Evolutionary conservation across 1,140 invertebrate species (phyloP).

Genomic region (Macrocentrus cingulum): DNA sequence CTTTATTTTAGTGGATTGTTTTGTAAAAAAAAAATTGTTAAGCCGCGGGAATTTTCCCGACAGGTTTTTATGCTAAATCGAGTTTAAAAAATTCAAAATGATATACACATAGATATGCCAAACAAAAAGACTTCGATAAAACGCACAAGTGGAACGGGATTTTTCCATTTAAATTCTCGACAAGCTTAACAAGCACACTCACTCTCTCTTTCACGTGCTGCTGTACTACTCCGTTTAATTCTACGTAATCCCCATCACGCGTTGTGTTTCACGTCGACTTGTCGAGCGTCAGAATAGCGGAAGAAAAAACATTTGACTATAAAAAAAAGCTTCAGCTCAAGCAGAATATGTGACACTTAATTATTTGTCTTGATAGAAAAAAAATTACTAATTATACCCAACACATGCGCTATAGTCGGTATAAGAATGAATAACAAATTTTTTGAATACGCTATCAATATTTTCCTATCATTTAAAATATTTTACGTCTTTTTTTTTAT

Average conservation of each 20-base stretch:
- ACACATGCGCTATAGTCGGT: too few species aligned
- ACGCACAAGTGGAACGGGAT: constrained; percentile 9
- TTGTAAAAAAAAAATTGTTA: too few species aligned
- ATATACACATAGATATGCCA: constrained; percentile 24
- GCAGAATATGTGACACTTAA: neutral
- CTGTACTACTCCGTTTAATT: constrained; percentile 26
- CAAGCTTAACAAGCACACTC: constrained; percentile 1
- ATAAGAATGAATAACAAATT: too few species aligned
- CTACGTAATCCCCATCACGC: constrained; percentile 27
- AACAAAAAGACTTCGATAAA: constrained; percentile 27
- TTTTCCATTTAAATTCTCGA: constrained; percentile 27
- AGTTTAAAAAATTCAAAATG: too few species aligned
- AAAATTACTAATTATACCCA: too few species aligned
- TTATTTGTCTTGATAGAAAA: too few species aligned
- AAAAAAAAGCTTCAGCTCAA: neutral
- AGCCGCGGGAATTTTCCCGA: too few species aligned
- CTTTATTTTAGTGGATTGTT: too few species aligned
- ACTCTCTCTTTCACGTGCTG: constrained; percentile 2
- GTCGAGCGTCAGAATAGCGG: neutral
- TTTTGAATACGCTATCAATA: too few species aligned
- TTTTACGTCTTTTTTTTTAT: too few species aligned
- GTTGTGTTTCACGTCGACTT: constrained; percentile 8
- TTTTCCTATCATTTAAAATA: too few species aligned
- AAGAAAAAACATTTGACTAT: neutral
- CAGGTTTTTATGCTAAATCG: too few species aligned